These are phyloP conservation scores for Toxostoma redivivum DNA, from an alignment of 2,113 vertebrate genomes.

Conservation along the genomic window DNA sequence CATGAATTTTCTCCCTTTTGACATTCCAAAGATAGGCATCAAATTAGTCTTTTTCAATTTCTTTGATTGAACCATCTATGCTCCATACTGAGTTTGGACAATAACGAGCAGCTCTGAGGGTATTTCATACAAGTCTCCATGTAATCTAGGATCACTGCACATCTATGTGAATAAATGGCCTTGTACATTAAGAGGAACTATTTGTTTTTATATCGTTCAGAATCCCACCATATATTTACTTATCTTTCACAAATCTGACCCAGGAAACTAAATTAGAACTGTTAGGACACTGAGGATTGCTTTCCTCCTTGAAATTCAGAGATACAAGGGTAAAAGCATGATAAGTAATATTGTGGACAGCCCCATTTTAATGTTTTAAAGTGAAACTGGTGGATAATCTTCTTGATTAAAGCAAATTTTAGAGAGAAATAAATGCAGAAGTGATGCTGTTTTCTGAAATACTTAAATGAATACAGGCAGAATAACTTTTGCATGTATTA, in stretches of 20 bases:
- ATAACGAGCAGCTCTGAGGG: background rate
- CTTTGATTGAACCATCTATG: background rate
- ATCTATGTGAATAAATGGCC: background rate
- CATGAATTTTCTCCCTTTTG: background rate
- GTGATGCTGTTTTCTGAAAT: background rate
- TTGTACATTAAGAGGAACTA: background rate
- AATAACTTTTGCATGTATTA: background rate
- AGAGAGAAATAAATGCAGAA: background rate
- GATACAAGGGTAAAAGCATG: background rate
- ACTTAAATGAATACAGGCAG: background rate
- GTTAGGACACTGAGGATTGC: background rate
- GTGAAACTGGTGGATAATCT: background rate
- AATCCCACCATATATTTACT: background rate
- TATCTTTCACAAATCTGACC: background rate
- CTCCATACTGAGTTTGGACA: background rate
- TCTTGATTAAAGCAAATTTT: background rate
- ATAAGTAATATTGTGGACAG: background rate
- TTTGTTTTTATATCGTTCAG: background rate
- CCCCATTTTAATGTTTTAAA: background rate
- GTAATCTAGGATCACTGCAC: background rate
- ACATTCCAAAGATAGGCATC: background rate
- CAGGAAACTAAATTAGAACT: background rate
- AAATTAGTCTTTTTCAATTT: background rate
- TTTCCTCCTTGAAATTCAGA: background rate
- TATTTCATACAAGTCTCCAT: background rate